Conservation (phyloP, 2,888 invertebrate species). For the Iselma pallidipennis region DNA sequence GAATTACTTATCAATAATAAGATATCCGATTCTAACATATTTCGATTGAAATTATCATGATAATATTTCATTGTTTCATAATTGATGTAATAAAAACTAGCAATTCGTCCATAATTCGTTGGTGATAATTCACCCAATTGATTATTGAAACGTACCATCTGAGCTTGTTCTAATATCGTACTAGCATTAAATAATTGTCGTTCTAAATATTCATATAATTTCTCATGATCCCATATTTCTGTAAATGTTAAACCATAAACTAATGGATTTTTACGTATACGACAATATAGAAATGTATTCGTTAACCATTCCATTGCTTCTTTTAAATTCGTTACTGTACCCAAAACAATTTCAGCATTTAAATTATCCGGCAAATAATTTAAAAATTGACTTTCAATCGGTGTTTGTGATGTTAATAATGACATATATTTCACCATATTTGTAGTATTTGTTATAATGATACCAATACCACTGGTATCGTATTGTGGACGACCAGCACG, state of each 20-base stretch:
- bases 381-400: slow-evolving; percentile 97
- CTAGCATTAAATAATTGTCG: slow-evolving; percentile 82
- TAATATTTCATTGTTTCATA: slow-evolving; percentile 93
- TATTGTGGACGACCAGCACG: slow-evolving; percentile 98
- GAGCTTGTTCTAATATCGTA: slow-evolving; percentile 83
- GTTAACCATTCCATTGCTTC: slow-evolving; percentile 98
- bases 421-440: slow-evolving; percentile 93
- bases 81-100: slow-evolving; percentile 97
- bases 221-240: slow-evolving; percentile 74
- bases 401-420: slow-evolving; percentile 93
- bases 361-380: slow-evolving; percentile 92
- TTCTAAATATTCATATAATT: slow-evolving; percentile 75
- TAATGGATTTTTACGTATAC: slow-evolving; percentile 90
- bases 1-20: slow-evolving; percentile 90
- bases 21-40: slow-evolving; percentile 85
- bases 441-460: slow-evolving; percentile 91
- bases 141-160: slow-evolving; percentile 91
- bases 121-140: slow-evolving; percentile 78
- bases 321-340: slow-evolving; percentile 93
- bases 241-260: slow-evolving; percentile 70
- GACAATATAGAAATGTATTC: slow-evolving; percentile 93
- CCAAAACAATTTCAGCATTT: slow-evolving; percentile 95
- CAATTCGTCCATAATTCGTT: slow-evolving; percentile 92
- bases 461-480: slow-evolving; percentile 91
- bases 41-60: slow-evolving; percentile 77